Evolutionary conservation across 2,888 invertebrate species (phyloP), one percentile per base, ranked within the genome.

Genomic region (Acleris laterana): DNA sequence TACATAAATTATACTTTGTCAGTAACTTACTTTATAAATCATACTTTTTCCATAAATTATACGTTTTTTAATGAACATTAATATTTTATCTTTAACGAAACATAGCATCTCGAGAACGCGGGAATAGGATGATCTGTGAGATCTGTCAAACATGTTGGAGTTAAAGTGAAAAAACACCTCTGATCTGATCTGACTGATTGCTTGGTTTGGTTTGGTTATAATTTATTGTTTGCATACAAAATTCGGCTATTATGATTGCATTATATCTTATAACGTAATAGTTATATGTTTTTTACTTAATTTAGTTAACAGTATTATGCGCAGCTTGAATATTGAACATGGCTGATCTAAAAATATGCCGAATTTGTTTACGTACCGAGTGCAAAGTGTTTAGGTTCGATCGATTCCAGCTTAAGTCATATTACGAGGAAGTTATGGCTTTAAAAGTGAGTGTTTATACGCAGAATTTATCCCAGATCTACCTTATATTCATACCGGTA

Each of bases 391-490:
- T 81, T 69, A 77, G 78, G 60, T 80, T 76, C 55, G 74, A 84
- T 72, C 77, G 73, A 69, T 85, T 75, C 72, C 79, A 84, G 58
- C 74, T 90, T 4, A 83, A 85, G 74, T 77, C 77, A 2, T 85
- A 82, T 74, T 89, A 89, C 69, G 88, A 88, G 77, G 86, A 88
- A 79, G 77, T 89, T 64, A 78, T 85, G 77, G 79, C 79, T 6
- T 69, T 77, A 68, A 84, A 82, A 73, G 89, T 83, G 74, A 84
- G 81, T 83, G 69, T 57, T 66, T 59, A n/a, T 25, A 7, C 16
- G 9, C 13, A n/a, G 3, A 32, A 38, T 9, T 3, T 5, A 6
- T 42, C 1, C 2, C 20, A 28, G 9, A 25, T 9, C 19, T 16
- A 28, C 19, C 13, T 20, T 32, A 13, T 38, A 53, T 6, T 13